Evolutionary conservation across 2,888 invertebrate genomes (phyloP).

Genomic region (Cheilosia pagana): DNA sequence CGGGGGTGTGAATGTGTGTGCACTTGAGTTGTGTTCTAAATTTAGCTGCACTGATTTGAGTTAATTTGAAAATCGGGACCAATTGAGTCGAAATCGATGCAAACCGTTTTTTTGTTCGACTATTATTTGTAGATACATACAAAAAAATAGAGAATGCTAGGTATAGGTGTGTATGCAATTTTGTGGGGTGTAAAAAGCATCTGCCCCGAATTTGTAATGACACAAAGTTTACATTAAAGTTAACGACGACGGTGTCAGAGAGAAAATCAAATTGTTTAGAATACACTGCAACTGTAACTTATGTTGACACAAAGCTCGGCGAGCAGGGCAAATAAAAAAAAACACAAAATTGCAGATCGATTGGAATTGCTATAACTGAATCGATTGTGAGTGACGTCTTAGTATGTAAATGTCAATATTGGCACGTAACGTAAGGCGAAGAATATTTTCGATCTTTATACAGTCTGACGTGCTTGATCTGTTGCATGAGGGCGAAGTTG

Average conservation of each 20-base stretch:
- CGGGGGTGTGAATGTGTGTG: conserved; percentile 33
- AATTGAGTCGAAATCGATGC: conserved; percentile 67
- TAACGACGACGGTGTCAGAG: conserved; percentile 60
- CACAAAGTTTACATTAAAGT: conserved; percentile 48
- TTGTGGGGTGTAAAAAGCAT: conserved; percentile 25
- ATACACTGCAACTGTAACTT: conserved; percentile 19
- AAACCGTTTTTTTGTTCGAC: conserved; percentile 24
- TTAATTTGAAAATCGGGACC: conserved; percentile 31
- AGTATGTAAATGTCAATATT: conserved; percentile 34
- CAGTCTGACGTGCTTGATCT: neutral
- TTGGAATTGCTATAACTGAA: conserved; percentile 39
- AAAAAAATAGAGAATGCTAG: neutral
- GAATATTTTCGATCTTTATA: neutral
- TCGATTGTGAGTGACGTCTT: conserved; percentile 59
- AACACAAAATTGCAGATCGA: conserved; percentile 17
- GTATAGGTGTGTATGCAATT: neutral
- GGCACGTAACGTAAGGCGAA: conserved; percentile 49
- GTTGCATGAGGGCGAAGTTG: neutral
- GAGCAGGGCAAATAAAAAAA: conserved; percentile 27
- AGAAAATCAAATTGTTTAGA: conserved; percentile 44
- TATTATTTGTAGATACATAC: neutral
- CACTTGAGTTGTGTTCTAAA: conserved; percentile 71
- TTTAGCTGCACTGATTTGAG: conserved; percentile 57
- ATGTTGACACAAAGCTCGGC: conserved; percentile 41
- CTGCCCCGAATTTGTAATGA: conserved; percentile 36